phyloP scores from a whole-genome alignment of 1,140 invertebrate genomes.

The Pachypeltis micranthus region DNA sequence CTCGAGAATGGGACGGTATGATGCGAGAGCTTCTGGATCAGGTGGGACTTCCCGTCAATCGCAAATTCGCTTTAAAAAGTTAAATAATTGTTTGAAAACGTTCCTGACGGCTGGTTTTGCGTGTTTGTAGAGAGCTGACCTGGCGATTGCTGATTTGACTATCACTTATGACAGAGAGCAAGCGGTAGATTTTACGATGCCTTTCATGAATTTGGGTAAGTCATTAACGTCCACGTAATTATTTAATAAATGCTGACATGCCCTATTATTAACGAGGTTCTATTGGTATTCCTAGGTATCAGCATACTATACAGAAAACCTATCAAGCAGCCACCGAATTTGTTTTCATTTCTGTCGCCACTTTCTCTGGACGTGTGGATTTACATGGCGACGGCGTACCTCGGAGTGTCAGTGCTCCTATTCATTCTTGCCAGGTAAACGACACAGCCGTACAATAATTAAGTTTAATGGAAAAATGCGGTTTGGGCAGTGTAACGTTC shows the following conservation, averaged over 20 bases:
- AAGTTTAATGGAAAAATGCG: too few species aligned
- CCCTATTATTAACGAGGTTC: background rate
- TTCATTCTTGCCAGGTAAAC: slow-evolving; percentile 85
- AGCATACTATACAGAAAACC: slow-evolving; percentile 88
- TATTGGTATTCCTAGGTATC: slow-evolving; percentile 42
- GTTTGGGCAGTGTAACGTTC: too few species aligned
- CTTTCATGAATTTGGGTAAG: slow-evolving; percentile 83
- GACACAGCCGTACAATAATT: too few species aligned
- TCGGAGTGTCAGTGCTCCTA: slow-evolving; percentile 83
- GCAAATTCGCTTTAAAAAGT: too few species aligned
- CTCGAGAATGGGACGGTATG: slow-evolving; percentile 88
- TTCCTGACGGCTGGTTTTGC: too few species aligned
- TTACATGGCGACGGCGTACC: slow-evolving; percentile 86
- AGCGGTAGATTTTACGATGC: slow-evolving; percentile 89
- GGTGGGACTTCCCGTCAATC: slow-evolving; percentile 34
- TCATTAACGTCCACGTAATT: background rate
- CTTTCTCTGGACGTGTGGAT: slow-evolving; percentile 90
- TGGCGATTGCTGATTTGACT: slow-evolving; percentile 85
- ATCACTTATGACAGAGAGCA: slow-evolving; percentile 83
- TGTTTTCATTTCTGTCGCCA: slow-evolving; percentile 89
- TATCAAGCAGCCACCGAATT: slow-evolving; percentile 76
- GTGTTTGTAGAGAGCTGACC: slow-evolving; percentile 61
- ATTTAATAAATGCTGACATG: background rate
- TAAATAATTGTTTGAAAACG: too few species aligned
- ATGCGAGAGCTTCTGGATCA: slow-evolving; percentile 76